Percentiles rank a stretch among this genome's conserved stretches.
Evolutionary conservation across 2,113 vertebrate genomes (phyloP).

Genomic region (Vanacampus margaritifer): DNA sequence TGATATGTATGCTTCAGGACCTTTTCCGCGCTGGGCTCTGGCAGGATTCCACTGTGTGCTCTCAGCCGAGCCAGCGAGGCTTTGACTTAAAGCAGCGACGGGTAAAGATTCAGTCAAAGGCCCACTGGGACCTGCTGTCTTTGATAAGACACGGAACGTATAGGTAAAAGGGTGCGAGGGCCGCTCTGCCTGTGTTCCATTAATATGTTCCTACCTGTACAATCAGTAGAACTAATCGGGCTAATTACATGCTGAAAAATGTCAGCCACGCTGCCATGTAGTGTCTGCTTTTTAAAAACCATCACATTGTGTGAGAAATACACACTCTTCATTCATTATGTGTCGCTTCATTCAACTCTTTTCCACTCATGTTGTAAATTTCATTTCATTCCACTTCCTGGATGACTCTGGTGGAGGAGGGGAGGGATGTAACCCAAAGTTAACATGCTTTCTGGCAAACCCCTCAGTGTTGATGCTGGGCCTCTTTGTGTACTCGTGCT

Average conservation of each 20-base stretch:
- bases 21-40: conserved; percentile 42
- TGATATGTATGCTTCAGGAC: conserved; percentile 64
- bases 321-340: neutral
- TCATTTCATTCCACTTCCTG: conserved; percentile 5
- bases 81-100: conserved; percentile 55
- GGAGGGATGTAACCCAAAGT: conserved; percentile 9
- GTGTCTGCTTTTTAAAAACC: neutral
- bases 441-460: conserved; percentile 58
- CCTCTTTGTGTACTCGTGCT: conserved; percentile 77
- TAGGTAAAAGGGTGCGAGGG: conserved; percentile 35
- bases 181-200: conserved; percentile 19
- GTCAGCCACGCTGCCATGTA: neutral
- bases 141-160: conserved; percentile 52
- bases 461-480: conserved; percentile 79
- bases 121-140: conserved; percentile 52
- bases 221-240: conserved; percentile 3
- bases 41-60: conserved; percentile 37
- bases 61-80: conserved; percentile 43
- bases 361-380: conserved; percentile 18
- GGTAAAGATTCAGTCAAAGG: conserved; percentile 53
- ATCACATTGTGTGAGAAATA: neutral
- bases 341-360: conserved; percentile 4
- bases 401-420: conserved; percentile 22
- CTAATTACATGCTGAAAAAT: neutral
- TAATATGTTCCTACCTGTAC: conserved; percentile 31